Evolutionary conservation across 2,113 vertebrate genomes (phyloP).

Genomic region (Gallinago media): DNA sequence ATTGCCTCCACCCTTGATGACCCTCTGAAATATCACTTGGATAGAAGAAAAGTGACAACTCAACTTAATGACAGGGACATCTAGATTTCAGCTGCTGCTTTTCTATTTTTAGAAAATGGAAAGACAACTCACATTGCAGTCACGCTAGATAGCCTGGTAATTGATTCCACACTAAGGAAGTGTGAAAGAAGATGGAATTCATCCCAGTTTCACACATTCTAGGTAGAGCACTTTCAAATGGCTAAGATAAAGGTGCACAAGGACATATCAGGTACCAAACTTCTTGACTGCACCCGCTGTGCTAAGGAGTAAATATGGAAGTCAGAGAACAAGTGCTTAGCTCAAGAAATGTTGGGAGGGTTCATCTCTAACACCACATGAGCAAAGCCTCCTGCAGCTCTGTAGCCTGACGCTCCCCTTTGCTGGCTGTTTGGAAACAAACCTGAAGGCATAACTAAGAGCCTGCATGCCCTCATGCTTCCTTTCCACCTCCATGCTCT

Average conservation of each 20-base stretch:
- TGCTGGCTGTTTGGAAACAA: neutral
- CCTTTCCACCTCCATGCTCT: neutral
- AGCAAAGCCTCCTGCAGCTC: rapidly evolving
- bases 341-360: neutral
- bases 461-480: neutral
- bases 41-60: neutral
- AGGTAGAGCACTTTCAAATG: neutral
- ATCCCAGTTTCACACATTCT: neutral
- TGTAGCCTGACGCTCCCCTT: neutral
- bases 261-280: neutral
- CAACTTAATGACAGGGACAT: neutral
- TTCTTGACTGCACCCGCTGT: neutral
- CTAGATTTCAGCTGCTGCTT: neutral
- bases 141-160: neutral
- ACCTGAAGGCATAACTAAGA: neutral
- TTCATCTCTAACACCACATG: neutral
- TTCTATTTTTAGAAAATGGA: neutral
- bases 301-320: neutral
- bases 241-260: neutral
- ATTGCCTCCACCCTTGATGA: neutral
- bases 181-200: neutral
- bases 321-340: neutral
- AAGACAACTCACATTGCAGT: neutral
- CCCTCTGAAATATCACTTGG: neutral
- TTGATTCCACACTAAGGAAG: neutral